Base-by-base conservation (phyloP, 2,888 invertebrate species). In the Chymomyza procnemis region DNA sequence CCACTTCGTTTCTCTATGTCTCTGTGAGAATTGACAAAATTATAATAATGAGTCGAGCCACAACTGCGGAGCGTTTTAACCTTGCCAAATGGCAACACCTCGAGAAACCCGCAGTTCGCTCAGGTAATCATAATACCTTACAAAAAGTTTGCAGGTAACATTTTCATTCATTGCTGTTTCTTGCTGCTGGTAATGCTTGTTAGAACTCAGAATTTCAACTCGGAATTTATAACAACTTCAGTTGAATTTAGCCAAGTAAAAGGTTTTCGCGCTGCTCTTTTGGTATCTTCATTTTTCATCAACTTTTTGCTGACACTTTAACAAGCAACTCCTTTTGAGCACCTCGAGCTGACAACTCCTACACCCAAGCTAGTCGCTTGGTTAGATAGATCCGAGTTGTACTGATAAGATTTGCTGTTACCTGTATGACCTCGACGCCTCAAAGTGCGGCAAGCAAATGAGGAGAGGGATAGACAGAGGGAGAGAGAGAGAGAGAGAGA, bases 21-120 rank as follows among this genome's bases (percentile, higher is more conserved):
- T 30, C 58, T 84, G 81, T 86, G 81, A 80, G 83, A 83, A 85
- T 79, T 85, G 82, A 83, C 85, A 82, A 87, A 87, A 78, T 85
- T 79, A 84, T 84, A 82, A 85, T 85, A 41, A 41, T 12, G 86
- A 83, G 73, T 63, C 34, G 86, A 83, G 73, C 67, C 63, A 73
- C 54, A 59, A n/a, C 48, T 30, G 71, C 71, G 52, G 54, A 19
- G 34, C 12, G 34, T 41, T 41, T 41, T 41, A 41, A 41, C 34
- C 34, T 41, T 41, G 34, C 34, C 34, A 41, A 41, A 41, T 41
- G 34, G 34, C 34, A 41, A 41, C 34, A 41, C 34, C 34, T 41
- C 9, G 75, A 73, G 50, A 64, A 54, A 65, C 62, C 22, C 41
- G 22, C n/a, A 14, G 21, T 55, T 55, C n/a, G 55, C 55, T 6